Evolutionary conservation across 2,797 vertebrate genomes (phyloP).

Genomic region (Pangasius sanitwongsei): DNA sequence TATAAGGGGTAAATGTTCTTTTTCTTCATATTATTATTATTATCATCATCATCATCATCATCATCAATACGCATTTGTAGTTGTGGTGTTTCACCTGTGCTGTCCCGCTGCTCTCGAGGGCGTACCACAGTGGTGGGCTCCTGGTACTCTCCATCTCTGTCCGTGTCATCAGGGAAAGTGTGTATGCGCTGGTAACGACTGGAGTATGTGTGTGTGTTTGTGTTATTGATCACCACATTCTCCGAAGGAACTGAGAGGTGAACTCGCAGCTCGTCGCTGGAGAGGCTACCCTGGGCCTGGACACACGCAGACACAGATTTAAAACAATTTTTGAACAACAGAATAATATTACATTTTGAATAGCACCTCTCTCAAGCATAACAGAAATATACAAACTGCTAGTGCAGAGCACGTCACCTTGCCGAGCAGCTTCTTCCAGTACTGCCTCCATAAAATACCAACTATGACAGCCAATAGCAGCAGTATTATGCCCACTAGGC

Average conservation of each 20-base stretch:
- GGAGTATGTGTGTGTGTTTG: conserved; percentile 87
- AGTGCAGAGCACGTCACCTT: conserved; percentile 75
- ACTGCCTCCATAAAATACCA: conserved; percentile 92
- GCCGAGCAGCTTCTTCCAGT: conserved; percentile 90
- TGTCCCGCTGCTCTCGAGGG: conserved; percentile 74
- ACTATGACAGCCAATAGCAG: conserved; percentile 88
- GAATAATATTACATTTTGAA: neutral
- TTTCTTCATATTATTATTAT: too few species aligned
- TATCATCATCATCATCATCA: too few species aligned
- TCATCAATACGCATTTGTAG: neutral
- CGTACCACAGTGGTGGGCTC: conserved; percentile 83
- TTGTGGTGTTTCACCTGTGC: conserved; percentile 69
- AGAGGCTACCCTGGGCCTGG: conserved; percentile 86
- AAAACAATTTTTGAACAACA: neutral
- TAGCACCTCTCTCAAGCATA: too few species aligned
- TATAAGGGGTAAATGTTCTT: neutral
- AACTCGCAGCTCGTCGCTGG: conserved; percentile 87
- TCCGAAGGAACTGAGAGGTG: conserved; percentile 88
- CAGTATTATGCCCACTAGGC: conserved; percentile 92
- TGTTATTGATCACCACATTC: conserved; percentile 94
- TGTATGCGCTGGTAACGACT: conserved; percentile 87
- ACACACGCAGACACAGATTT: neutral
- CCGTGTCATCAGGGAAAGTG: conserved; percentile 77
- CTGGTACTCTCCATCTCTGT: conserved; percentile 82
- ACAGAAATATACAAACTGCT: neutral